Percentiles rank a stretch among this genome's conserved stretches.
Evolutionary conservation across 2,888 invertebrate genomes (phyloP).

Genomic region (Epinotia ramella): DNA sequence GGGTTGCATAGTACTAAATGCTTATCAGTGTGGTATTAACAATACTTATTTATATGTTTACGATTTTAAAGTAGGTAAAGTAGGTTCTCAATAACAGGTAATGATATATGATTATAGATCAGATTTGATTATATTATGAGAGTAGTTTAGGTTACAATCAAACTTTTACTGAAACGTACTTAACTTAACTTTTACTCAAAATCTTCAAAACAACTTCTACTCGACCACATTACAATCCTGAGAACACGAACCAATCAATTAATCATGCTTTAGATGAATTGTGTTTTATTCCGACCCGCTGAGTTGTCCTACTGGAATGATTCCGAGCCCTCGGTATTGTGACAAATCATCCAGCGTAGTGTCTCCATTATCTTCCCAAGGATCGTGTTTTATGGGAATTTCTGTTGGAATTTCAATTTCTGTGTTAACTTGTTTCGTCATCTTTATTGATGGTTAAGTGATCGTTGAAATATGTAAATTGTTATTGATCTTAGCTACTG

Average conservation of each 20-base stretch:
- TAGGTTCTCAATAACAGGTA: background rate
- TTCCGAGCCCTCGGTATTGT: slow-evolving; percentile 53
- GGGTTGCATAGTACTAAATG: background rate
- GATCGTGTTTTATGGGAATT: slow-evolving; percentile 62
- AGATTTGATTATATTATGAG: background rate
- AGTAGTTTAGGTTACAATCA: background rate
- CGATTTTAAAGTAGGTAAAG: background rate
- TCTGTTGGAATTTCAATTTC: slow-evolving; percentile 49
- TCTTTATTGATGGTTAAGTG: slow-evolving; percentile 37
- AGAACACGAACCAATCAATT: slow-evolving; percentile 62
- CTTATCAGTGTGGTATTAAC: too few relatives aligned
- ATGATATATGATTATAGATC: background rate
- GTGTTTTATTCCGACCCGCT: slow-evolving; percentile 63
- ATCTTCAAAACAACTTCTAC: slow-evolving; percentile 3
- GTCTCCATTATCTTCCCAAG: slow-evolving; percentile 36
- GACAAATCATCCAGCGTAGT: slow-evolving; percentile 55
- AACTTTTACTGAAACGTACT: background rate
- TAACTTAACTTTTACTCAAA: background rate
- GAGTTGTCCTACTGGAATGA: slow-evolving; percentile 58
- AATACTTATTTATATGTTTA: too few relatives aligned
- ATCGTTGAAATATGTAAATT: slow-evolving; percentile 41
- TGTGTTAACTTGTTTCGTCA: slow-evolving; percentile 37
- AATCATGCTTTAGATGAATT: slow-evolving; percentile 56
- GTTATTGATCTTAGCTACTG: slow-evolving; percentile 27
- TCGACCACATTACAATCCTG: slow-evolving; percentile 45